A percentile compares a stretch with the other conserved stretches of the same genome.
Evolutionary conservation across 2,797 vertebrate species (phyloP).

Genomic region (Helarctos malayanus): DNA sequence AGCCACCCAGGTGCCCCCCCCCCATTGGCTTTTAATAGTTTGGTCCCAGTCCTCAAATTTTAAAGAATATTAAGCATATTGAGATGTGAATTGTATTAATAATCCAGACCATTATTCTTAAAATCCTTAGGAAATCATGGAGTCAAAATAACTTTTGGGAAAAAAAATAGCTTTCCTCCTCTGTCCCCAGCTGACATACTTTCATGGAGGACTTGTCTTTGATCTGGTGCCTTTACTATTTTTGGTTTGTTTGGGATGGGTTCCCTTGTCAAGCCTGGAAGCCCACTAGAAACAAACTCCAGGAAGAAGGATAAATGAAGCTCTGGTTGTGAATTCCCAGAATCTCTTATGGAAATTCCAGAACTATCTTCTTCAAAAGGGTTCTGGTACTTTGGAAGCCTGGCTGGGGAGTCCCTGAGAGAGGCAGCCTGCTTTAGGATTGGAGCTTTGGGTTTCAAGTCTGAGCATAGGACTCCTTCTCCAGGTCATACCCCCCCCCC

Average conservation of each 20-base stretch:
- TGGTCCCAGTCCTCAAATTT: background rate
- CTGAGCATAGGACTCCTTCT: too few relatives aligned
- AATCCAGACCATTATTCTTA: background rate
- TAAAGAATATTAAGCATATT: background rate
- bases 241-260: conserved; percentile 72
- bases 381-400: background rate
- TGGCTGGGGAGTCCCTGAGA: background rate
- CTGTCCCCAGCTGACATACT: conserved; percentile 35
- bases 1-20: too few relatives aligned
- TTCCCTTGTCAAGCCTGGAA: conserved; percentile 74
- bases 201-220: conserved; percentile 64
- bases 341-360: background rate
- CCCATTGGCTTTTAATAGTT: background rate
- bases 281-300: conserved; percentile 69
- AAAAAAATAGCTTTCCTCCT: conserved; percentile 53
- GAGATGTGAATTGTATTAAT: background rate
- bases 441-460: background rate
- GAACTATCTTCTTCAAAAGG: background rate
- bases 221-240: conserved; percentile 61
- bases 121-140: conserved; percentile 35
- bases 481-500: background rate
- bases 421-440: background rate
- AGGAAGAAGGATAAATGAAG: background rate
- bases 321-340: background rate
- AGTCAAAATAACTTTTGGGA: conserved; percentile 17